Percentiles rank a stretch among this genome's conserved stretches.
Evolutionary conservation across 2,888 invertebrate species (phyloP).

Genomic region (Drosophila dives): DNA sequence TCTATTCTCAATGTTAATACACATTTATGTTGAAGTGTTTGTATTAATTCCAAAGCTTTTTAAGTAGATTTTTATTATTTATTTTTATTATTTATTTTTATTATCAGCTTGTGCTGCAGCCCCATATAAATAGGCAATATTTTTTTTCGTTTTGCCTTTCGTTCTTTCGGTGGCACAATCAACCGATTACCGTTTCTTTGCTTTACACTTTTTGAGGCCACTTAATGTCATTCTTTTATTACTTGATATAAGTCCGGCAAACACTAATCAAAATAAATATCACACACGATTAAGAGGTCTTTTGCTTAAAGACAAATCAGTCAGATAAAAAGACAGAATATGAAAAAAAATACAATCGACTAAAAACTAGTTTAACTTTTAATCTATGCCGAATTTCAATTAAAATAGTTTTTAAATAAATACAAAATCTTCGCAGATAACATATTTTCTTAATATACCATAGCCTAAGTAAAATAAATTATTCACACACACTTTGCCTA

Average conservation of each 20-base stretch:
- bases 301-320: too few relatives aligned
- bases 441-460: not conserved
- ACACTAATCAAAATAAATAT: too few relatives aligned
- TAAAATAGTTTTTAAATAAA: not conserved
- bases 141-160: not conserved
- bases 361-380: constrained; percentile 13
- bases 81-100: not conserved
- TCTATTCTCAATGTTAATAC: not conserved
- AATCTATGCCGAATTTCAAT: not conserved
- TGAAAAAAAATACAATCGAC: constrained; percentile 53
- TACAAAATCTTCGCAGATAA: not conserved
- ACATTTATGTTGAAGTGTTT: not conserved
- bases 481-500: not conserved
- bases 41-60: not conserved
- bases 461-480: not conserved
- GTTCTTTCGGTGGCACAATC: not conserved
- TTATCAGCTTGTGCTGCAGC: not conserved
- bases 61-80: not conserved
- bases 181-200: not conserved
- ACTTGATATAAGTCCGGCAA: not conserved
- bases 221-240: not conserved
- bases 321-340: too few relatives aligned
- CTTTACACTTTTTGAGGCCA: not conserved
- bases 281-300: too few relatives aligned
- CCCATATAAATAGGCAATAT: not conserved